Conservation (phyloP, 35 echinoderm and acorn worm genomes). For the Patiria miniata region DNA sequence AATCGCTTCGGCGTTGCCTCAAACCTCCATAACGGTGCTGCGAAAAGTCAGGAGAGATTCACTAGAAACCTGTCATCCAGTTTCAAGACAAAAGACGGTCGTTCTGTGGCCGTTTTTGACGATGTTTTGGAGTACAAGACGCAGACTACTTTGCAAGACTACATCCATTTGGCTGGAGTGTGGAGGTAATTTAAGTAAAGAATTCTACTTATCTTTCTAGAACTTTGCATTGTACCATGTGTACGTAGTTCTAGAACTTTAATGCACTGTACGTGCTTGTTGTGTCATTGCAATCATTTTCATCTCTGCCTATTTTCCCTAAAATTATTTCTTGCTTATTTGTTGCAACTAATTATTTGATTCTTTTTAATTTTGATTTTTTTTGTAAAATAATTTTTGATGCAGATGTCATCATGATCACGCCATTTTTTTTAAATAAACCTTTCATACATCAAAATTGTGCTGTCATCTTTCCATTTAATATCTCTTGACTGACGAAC, state of each 20-base stretch:
- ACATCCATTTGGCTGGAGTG: neutral
- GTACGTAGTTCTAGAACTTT: neutral
- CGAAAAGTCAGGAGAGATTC: neutral
- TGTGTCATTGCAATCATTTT: neutral
- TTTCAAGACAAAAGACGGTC: slow-evolving; percentile 21
- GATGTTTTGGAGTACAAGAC: slow-evolving; percentile 37
- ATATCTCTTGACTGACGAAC: too few relatives aligned
- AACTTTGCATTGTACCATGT: neutral
- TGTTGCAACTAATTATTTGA: neutral
- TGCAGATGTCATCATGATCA: too few relatives aligned
- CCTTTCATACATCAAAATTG: too few relatives aligned
- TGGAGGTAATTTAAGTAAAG: slow-evolving; percentile 59
- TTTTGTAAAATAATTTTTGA: too few relatives aligned
- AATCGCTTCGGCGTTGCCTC: neutral
- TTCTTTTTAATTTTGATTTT: neutral
- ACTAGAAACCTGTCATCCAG: neutral
- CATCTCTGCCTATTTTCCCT: neutral
- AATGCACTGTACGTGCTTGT: neutral
- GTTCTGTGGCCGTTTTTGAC: slow-evolving; percentile 38
- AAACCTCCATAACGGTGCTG: neutral
- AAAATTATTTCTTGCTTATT: neutral
- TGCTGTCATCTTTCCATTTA: too few relatives aligned
- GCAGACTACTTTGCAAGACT: neutral
- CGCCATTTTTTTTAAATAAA: too few relatives aligned
- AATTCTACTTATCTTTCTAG: neutral